phyloP scores from a whole-genome alignment of 2,113 vertebrate species.

The Odobenus rosmarus region DNA sequence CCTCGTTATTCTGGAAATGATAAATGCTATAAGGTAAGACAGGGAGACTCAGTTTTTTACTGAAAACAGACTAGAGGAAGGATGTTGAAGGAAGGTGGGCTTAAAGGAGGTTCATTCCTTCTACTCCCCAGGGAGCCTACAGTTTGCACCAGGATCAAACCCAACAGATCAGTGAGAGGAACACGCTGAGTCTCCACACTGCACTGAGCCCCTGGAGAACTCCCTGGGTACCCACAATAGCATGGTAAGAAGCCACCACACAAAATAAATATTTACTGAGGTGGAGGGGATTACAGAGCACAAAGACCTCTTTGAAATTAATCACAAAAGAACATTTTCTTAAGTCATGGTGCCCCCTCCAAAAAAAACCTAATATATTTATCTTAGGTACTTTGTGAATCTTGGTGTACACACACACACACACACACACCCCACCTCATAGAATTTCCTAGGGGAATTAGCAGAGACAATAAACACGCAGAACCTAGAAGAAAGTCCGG shows the following conservation, averaged over 20 bases:
- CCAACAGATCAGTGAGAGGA: not conserved
- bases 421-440: not conserved
- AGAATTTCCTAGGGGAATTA: not conserved
- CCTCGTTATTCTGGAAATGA: not conserved
- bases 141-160: not conserved
- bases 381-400: not conserved
- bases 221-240: not conserved
- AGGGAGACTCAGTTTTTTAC: not conserved
- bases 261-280: not conserved
- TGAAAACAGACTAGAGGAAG: constrained; percentile 21
- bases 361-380: not conserved
- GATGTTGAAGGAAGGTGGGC: not conserved
- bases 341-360: not conserved
- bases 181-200: fast-evolving
- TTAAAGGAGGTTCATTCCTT: not conserved
- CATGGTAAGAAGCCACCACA: not conserved
- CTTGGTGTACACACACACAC: not conserved
- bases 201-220: not conserved
- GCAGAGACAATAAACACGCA: not conserved
- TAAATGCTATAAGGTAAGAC: not conserved
- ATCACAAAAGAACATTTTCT: not conserved
- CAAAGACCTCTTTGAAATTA: not conserved
- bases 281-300: not conserved
- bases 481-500: not conserved
- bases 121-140: too few species aligned